Base-by-base conservation (phyloP, 2,888 invertebrate species). In the Spilarctia lutea region DNA sequence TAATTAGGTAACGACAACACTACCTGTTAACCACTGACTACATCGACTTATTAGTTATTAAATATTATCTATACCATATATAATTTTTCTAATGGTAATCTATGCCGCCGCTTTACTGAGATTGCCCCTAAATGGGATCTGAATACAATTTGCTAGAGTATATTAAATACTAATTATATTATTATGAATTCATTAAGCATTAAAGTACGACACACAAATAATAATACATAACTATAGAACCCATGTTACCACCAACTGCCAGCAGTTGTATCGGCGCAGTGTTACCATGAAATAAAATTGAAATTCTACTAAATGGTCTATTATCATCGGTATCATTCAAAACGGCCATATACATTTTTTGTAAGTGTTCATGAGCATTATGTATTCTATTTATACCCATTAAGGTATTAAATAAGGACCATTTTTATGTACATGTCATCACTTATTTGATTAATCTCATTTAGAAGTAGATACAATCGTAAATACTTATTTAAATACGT, bases 21-120 rank as follows among this genome's bases (percentile, higher is more conserved):
- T 95, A 95, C 94, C 93, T 91, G 90, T 91, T 90, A 95, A 94
- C 94, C 94, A 93, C 90, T 90, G 94, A 95, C 94, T 96, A 95
- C 94, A 92, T 94, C 90, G 89, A 94, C 94, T 94, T 94, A 94
- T 88, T 89, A 89, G 86, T 91, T 91, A 91, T 93, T 94, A 92
- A 92, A 93, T 93, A 94, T 88, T 93, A 92, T 92, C 91, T 94
- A 93, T 92, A 91, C 90, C 92, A 92, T 91, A 91, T 90, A 90
- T 90, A 90, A 90, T 92, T 88, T 91, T 81, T 82, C 92, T 94
- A 94, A 92, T 90, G 89, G 90, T 93, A 87, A 88, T 82, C 82
- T 82, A 89, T 89, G 93, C 92, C 93, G 89, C 85, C 82, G 88
- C 89, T 84, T 86, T 85, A 83, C 86, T 85, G 90, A 92, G 92